phyloP scores from a whole-genome alignment of 1,140 invertebrate genomes.

The Zaprionus taronus region DNA sequence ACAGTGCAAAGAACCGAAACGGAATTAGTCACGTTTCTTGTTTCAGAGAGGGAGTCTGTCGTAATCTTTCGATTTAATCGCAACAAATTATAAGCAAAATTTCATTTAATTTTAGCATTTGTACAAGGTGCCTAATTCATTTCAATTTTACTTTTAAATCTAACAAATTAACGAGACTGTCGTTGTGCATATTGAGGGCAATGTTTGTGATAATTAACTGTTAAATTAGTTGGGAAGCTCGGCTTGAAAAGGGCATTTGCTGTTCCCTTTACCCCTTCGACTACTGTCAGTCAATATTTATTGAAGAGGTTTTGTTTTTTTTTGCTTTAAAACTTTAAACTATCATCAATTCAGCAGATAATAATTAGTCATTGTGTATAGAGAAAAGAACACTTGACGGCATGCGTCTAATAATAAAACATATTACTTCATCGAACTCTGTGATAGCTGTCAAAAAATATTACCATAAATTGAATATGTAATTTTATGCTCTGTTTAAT shows the following conservation, averaged over 20 bases:
- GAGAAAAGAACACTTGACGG: conserved; percentile 26
- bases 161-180: not conserved
- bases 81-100: conserved; percentile 9
- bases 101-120: conserved; percentile 1
- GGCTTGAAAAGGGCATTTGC: too few relatives aligned
- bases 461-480: conserved; percentile 53
- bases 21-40: conserved; percentile 52
- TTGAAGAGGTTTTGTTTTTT: not conserved
- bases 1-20: conserved; percentile 52
- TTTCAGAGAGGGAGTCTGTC: conserved; percentile 7
- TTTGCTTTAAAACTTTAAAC: not conserved
- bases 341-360: conserved; percentile 8
- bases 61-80: conserved; percentile 45
- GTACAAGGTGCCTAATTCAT: not conserved
- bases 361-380: conserved; percentile 18
- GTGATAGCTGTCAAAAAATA: conserved; percentile 50
- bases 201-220: not conserved
- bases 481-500: conserved; percentile 39
- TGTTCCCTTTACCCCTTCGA: too few relatives aligned
- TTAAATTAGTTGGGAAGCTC: not conserved
- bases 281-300: not conserved
- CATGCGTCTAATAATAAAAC: conserved; percentile 63
- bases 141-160: not conserved
- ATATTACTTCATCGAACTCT: conserved; percentile 52
- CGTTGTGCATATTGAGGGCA: not conserved